Conservation (phyloP, 1,140 invertebrate genomes). For the Sarcophaga peregrina region DNA sequence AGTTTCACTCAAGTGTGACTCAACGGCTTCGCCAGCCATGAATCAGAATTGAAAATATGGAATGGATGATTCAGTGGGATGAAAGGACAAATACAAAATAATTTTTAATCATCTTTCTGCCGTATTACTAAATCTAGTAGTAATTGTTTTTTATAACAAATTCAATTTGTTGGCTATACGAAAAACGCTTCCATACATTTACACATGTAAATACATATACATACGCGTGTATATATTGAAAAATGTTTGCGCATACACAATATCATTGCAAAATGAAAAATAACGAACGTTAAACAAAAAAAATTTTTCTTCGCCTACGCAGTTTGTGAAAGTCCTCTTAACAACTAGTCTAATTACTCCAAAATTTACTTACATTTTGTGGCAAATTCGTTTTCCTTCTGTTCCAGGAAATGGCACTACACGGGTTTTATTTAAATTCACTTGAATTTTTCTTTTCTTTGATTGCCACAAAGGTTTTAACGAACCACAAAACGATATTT, state of each 20-base stretch:
- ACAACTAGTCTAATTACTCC: constrained; percentile 2
- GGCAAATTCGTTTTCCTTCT: not conserved
- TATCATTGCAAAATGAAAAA: constrained; percentile 2
- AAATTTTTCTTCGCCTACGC: not conserved
- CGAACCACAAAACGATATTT: not conserved
- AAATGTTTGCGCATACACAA: constrained; percentile 6
- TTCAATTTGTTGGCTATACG: not conserved
- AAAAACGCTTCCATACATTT: not conserved
- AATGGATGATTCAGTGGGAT: constrained; percentile 35
- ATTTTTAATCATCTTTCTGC: not conserved
- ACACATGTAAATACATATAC: not conserved
- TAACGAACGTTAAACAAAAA: not conserved
- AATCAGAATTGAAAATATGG: constrained; percentile 34
- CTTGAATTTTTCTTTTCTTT: constrained; percentile 6
- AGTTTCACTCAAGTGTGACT: constrained; percentile 32
- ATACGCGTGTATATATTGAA: not conserved
- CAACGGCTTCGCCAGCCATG: constrained; percentile 30
- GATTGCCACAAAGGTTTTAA: not conserved
- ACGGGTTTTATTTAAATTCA: constrained; percentile 13
- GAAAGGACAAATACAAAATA: constrained; percentile 22
- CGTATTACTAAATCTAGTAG: not conserved
- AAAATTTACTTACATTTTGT: constrained; percentile 29
- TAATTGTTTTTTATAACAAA: not conserved
- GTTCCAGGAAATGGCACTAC: constrained; percentile 30
- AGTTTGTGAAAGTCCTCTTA: not conserved